These are phyloP conservation scores for Ailurus styani DNA, from an alignment of 2,113 vertebrate genomes.

Conservation along the genomic window DNA sequence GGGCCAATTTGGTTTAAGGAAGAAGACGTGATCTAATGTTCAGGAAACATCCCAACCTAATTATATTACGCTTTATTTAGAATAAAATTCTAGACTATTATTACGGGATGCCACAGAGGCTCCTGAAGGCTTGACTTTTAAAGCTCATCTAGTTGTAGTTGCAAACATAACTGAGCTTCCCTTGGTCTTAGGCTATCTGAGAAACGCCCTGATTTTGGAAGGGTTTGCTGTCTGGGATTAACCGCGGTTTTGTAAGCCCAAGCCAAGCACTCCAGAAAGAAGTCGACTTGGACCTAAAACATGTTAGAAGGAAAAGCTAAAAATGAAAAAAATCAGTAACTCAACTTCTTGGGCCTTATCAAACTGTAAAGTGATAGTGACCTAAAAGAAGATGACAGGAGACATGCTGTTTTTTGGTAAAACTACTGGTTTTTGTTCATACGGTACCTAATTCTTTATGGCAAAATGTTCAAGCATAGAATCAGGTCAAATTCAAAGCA, in stretches of 20 bases:
- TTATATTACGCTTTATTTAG: slow-evolving; percentile 66
- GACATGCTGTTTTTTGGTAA: not conserved
- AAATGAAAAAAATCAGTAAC: not conserved
- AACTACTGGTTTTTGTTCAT: not conserved
- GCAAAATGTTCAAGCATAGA: not conserved
- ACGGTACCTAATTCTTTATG: not conserved
- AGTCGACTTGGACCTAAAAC: not conserved
- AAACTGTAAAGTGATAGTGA: not conserved
- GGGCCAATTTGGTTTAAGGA: slow-evolving; percentile 31
- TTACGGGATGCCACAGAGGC: slow-evolving; percentile 61
- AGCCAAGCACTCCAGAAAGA: slow-evolving; percentile 4
- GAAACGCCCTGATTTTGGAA: not conserved
- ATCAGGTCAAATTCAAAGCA: not conserved
- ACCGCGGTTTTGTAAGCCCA: not conserved
- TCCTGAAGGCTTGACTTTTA: slow-evolving; percentile 38
- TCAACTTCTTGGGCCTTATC: not conserved
- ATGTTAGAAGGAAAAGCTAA: not conserved
- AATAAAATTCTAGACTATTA: slow-evolving; percentile 68
- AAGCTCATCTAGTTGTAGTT: slow-evolving; percentile 14
- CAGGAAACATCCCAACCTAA: slow-evolving; percentile 55
- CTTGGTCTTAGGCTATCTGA: not conserved
- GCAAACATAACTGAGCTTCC: not conserved
- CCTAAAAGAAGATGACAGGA: not conserved
- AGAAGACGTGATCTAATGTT: slow-evolving; percentile 58
- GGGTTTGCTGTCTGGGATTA: not conserved